phyloP scores from a whole-genome alignment of 2,113 vertebrate genomes.

The Anolis sagrei region DNA sequence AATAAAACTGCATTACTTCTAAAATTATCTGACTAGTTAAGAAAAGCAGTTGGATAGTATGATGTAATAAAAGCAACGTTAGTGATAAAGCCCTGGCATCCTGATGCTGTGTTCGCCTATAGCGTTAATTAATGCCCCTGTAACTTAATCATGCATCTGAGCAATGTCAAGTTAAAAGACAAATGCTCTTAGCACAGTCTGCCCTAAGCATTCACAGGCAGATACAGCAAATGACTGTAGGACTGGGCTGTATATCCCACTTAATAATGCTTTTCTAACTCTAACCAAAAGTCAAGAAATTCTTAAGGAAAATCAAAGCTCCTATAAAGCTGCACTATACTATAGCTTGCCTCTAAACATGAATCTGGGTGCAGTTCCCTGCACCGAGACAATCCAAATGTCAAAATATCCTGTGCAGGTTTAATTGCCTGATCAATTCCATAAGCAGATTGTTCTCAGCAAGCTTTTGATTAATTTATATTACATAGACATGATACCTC shows the following conservation, averaged over 20 bases:
- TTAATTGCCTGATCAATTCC: constrained; percentile 67
- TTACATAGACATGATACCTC: constrained; percentile 86
- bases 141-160: constrained; percentile 9
- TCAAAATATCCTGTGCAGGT: constrained; percentile 64
- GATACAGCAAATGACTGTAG: neutral
- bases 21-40: constrained; percentile 31
- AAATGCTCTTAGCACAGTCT: neutral
- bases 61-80: constrained; percentile 62
- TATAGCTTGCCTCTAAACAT: constrained; percentile 73
- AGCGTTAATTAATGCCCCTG: neutral
- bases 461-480: constrained; percentile 80
- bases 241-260: constrained; percentile 22
- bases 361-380: constrained; percentile 66
- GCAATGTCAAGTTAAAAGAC: neutral
- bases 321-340: constrained; percentile 87
- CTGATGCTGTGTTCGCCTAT: neutral
- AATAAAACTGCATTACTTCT: constrained; percentile 58
- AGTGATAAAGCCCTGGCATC: constrained; percentile 58
- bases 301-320: constrained; percentile 62
- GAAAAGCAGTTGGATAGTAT: constrained; percentile 61
- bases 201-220: neutral
- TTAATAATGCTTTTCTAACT: constrained; percentile 70
- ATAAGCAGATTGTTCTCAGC: constrained; percentile 72
- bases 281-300: constrained; percentile 50
- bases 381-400: constrained; percentile 65